These are phyloP conservation scores for Trypoxylon attenuatum DNA, from an alignment of 2,888 invertebrate genomes.

Conservation along the genomic window DNA sequence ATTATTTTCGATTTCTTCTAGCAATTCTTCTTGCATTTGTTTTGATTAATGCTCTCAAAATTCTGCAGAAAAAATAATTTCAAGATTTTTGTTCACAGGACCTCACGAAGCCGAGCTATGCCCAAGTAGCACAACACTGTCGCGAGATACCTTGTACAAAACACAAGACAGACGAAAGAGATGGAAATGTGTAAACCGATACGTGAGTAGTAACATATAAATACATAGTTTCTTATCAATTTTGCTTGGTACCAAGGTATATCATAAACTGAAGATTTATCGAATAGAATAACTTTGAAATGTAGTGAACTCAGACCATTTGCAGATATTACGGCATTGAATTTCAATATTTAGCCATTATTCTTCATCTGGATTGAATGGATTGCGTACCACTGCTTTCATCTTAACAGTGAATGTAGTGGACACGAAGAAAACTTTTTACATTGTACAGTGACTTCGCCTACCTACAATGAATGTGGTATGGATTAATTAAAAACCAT, in stretches of 20 bases:
- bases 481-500: slow-evolving; percentile 55
- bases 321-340: slow-evolving; percentile 68
- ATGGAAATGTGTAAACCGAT: slow-evolving; percentile 69
- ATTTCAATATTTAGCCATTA: slow-evolving; percentile 68
- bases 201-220: slow-evolving; percentile 48
- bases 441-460: slow-evolving; percentile 74
- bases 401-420: slow-evolving; percentile 60
- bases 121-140: slow-evolving; percentile 74
- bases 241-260: slow-evolving; percentile 4
- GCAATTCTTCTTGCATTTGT: not conserved
- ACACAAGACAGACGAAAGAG: slow-evolving; percentile 72
- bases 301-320: slow-evolving; percentile 55
- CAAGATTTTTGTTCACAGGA: slow-evolving; percentile 60
- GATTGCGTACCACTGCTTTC: slow-evolving; percentile 64
- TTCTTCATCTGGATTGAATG: slow-evolving; percentile 65
- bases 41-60: not conserved
- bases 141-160: slow-evolving; percentile 73
- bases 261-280: not conserved
- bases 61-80: slow-evolving; percentile 4
- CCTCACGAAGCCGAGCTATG: slow-evolving; percentile 73
- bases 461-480: slow-evolving; percentile 68
- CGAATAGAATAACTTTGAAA: slow-evolving; percentile 12
- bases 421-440: slow-evolving; percentile 68
- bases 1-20: too few species aligned
- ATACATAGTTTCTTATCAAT: not conserved